Conservation (phyloP, 2,888 invertebrate species). For the Aleiodes testaceus region DNA sequence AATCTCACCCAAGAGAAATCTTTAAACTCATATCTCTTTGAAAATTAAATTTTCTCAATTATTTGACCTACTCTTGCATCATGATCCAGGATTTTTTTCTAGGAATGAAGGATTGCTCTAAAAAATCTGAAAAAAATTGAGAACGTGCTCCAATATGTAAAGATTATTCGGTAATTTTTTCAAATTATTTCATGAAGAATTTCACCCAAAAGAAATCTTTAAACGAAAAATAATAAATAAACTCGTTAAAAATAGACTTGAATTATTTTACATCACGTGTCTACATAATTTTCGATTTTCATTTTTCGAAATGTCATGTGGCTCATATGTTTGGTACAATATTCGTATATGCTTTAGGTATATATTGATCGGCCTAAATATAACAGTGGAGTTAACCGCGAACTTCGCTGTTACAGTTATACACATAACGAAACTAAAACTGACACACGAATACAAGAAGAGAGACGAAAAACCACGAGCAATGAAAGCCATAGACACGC, state of each 20-base stretch:
- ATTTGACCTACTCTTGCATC: background rate
- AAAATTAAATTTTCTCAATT: background rate
- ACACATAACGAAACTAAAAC: constrained; percentile 13
- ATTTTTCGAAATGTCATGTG: constrained; percentile 14
- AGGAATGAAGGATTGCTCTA: no score
- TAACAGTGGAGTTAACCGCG: constrained; percentile 57
- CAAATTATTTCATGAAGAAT: no score
- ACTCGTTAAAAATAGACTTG: background rate
- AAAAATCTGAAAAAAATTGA: no score
- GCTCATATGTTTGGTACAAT: constrained; percentile 1
- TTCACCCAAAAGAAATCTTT: no score
- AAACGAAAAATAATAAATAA: no score
- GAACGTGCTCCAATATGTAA: background rate
- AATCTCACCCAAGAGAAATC: no score
- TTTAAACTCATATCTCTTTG: background rate
- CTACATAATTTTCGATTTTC: background rate
- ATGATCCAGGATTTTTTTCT: background rate
- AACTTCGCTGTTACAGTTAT: background rate
- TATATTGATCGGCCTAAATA: constrained; percentile 71
- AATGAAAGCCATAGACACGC: constrained; percentile 24
- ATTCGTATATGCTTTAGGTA: constrained; percentile 32
- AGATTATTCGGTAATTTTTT: background rate
- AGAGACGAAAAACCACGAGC: background rate
- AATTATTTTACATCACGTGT: background rate
- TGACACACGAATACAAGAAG: constrained; percentile 14